A percentile compares a stretch with the other conserved stretches of the same genome.
Conservation (phyloP, 2,113 vertebrate genomes). For the Chamaetylas fuelleborni region DNA sequence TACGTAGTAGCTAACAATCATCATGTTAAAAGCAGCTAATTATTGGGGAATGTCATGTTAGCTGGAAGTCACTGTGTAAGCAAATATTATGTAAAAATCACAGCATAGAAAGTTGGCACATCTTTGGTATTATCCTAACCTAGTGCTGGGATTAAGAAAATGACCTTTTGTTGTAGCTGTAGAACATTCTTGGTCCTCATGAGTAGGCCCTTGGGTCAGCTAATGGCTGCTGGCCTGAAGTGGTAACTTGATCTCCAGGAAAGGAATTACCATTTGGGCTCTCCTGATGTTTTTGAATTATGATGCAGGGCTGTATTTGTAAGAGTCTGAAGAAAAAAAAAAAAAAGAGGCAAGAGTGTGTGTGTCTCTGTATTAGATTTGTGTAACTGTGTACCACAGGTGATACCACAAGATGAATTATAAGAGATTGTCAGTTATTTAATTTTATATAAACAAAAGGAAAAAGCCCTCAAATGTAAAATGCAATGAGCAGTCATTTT, state of each 20-base stretch:
- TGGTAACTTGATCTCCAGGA: not conserved
- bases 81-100: not conserved
- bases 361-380: not conserved
- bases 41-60: not conserved
- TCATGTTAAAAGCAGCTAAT: not conserved
- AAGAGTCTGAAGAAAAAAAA: not conserved
- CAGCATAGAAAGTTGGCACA: not conserved
- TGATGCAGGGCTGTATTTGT: not conserved
- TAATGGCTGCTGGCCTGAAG: not conserved
- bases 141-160: not conserved
- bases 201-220: not conserved
- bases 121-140: not conserved
- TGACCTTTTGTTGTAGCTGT: not conserved
- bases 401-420: not conserved
- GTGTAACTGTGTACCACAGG: not conserved
- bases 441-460: not conserved
- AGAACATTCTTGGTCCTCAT: not conserved
- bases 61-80: not conserved
- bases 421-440: not conserved
- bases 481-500: not conserved
- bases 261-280: not conserved
- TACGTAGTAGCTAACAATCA: not conserved
- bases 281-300: not conserved
- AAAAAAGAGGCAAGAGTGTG: not conserved
- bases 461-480: not conserved